These are phyloP conservation scores for Crenichthys baileyi DNA, from an alignment of 2,797 vertebrate species.

Conservation along the genomic window DNA sequence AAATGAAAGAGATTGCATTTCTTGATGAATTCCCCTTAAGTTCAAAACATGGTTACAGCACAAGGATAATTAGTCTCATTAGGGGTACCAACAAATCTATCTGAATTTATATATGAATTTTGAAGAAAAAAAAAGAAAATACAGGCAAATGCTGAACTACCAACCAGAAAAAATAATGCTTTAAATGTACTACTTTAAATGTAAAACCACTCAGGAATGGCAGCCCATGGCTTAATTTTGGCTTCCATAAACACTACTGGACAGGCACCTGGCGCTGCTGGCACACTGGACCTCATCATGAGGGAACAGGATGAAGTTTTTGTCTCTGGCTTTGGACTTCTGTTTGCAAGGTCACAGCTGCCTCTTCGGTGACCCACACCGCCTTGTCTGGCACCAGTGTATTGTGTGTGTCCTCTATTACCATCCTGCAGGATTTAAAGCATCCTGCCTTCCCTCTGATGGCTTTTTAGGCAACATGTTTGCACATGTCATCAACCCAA, in stretches of 20 bases:
- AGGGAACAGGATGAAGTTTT: constrained; percentile 69
- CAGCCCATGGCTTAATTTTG: constrained; percentile 47
- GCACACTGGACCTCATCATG: constrained; percentile 64
- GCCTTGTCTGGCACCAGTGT: constrained; percentile 65
- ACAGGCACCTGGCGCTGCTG: constrained; percentile 77
- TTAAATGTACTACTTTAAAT: constrained; percentile 59
- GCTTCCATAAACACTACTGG: constrained; percentile 70
- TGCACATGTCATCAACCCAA: constrained; percentile 62
- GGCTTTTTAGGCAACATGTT: constrained; percentile 66
- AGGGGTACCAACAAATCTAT: no score
- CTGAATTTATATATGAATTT: not conserved
- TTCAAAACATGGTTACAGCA: not conserved
- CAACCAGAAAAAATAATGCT: constrained; percentile 62
- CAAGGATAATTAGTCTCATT: not conserved
- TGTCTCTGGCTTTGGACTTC: constrained; percentile 66
- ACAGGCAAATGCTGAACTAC: constrained; percentile 44
- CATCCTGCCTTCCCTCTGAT: constrained; percentile 61
- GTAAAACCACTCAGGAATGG: constrained; percentile 61
- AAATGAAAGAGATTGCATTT: not conserved
- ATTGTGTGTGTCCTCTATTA: constrained; percentile 49
- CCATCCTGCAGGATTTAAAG: constrained; percentile 62
- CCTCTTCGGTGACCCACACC: constrained; percentile 67
- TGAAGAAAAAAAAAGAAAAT: constrained; percentile 9
- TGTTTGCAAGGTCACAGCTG: constrained; percentile 83
- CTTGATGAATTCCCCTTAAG: not conserved